Evolutionary conservation across 2,888 invertebrate species (phyloP).

Genomic region (Acronicta psi): DNA sequence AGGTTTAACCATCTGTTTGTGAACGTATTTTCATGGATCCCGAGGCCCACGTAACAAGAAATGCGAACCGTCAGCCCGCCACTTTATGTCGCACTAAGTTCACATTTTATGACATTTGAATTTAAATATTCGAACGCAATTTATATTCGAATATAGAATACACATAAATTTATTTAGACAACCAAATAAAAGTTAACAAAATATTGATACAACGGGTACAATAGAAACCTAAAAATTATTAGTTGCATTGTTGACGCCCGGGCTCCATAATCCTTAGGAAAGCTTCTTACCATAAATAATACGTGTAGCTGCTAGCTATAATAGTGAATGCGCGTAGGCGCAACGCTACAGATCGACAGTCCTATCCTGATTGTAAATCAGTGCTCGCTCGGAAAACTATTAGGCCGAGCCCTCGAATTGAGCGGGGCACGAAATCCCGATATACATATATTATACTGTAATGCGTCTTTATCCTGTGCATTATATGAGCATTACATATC

Average conservation of each 20-base stretch:
- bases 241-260: constrained; percentile 83
- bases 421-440: constrained; percentile 53
- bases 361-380: constrained; percentile 88
- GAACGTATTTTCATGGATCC: constrained; percentile 63
- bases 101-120: constrained; percentile 54
- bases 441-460: constrained; percentile 49
- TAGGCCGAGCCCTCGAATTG: constrained; percentile 62
- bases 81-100: constrained; percentile 61
- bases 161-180: constrained; percentile 57
- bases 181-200: constrained; percentile 64
- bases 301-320: constrained; percentile 85
- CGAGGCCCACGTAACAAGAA: constrained; percentile 54
- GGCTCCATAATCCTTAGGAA: constrained; percentile 86
- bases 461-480: constrained; percentile 45
- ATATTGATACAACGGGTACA: constrained; percentile 63
- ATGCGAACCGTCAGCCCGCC: constrained; percentile 55
- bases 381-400: constrained; percentile 73
- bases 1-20: constrained; percentile 79
- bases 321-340: constrained; percentile 83
- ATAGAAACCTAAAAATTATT: constrained; percentile 70
- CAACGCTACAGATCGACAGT: constrained; percentile 82
- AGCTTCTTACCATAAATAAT: constrained; percentile 89
- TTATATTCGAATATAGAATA: constrained; percentile 52
- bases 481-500: constrained; percentile 44
- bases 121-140: constrained; percentile 59